These are phyloP conservation scores for Xanthorhoe spadicearia DNA, from an alignment of 2,888 invertebrate genomes.

Conservation along the genomic window DNA sequence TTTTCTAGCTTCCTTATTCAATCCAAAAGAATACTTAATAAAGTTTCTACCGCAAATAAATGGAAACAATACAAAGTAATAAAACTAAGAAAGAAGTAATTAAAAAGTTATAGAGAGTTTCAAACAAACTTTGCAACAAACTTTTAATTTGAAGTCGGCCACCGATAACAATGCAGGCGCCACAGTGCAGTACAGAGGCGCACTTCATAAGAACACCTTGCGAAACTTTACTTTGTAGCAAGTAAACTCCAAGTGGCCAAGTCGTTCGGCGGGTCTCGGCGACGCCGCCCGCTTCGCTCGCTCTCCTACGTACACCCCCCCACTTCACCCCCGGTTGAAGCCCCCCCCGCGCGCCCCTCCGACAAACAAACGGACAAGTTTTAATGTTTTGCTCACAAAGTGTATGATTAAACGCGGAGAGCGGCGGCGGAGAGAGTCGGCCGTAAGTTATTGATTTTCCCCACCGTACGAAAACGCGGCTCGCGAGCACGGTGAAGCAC, in stretches of 20 bases:
- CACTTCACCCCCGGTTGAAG: conserved; percentile 53
- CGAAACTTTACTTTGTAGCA: conserved; percentile 75
- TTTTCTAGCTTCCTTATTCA: background rate
- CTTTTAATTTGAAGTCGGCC: conserved; percentile 76
- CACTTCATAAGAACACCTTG: conserved; percentile 82
- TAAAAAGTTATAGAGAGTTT: conserved; percentile 56
- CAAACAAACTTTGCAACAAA: conserved; percentile 65
- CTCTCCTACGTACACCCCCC: conserved; percentile 54
- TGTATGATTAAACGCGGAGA: conserved; percentile 85
- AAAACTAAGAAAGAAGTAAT: conserved; percentile 37
- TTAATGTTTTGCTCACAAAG: conserved; percentile 85
- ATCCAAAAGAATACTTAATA: background rate
- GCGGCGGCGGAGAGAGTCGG: conserved; percentile 84
- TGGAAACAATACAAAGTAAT: conserved; percentile 26
- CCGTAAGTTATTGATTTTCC: conserved; percentile 86
- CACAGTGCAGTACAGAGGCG: conserved; percentile 76
- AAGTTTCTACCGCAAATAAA: conserved; percentile 7
- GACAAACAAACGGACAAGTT: conserved; percentile 85
- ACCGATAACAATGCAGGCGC: conserved; percentile 74
- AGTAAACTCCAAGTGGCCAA: conserved; percentile 76
- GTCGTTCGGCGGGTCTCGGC: conserved; percentile 58
- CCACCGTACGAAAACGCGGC: conserved; percentile 77
- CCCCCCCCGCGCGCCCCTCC: conserved; percentile 69
- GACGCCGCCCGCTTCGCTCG: conserved; percentile 59
- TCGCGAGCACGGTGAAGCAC: conserved; percentile 73